phyloP scores from a whole-genome alignment of 1,140 invertebrate genomes.

The Pantala flavescens region DNA sequence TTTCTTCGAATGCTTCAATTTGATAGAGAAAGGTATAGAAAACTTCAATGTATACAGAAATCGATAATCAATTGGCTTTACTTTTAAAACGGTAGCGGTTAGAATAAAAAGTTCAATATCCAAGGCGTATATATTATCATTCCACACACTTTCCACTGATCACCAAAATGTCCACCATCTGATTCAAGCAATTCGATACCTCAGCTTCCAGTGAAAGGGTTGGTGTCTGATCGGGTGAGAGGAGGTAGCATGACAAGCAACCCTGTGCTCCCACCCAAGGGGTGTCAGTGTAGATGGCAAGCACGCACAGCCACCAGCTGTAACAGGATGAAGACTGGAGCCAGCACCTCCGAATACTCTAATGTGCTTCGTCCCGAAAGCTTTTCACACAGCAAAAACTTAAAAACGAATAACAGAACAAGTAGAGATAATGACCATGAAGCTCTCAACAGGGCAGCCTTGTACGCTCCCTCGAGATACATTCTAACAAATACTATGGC shows the following conservation, averaged over 20 bases:
- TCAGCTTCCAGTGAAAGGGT: neutral
- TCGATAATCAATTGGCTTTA: no score
- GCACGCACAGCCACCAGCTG: slow-evolving; percentile 83
- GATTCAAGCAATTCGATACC: no score
- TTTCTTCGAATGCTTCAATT: no score
- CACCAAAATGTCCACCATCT: no score
- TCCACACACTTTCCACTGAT: no score
- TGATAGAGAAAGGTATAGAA: no score
- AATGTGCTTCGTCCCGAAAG: slow-evolving; percentile 64
- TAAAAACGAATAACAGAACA: slow-evolving; percentile 79
- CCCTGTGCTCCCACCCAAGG: neutral
- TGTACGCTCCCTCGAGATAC: slow-evolving; percentile 68
- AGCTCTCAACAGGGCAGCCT: slow-evolving; percentile 63
- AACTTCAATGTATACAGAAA: no score
- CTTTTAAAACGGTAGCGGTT: no score
- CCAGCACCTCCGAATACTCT: slow-evolving; percentile 85
- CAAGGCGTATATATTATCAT: no score
- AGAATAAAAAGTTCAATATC: no score
- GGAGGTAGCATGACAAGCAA: neutral
- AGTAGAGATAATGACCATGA: slow-evolving; percentile 79
- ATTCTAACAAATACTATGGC: slow-evolving; percentile 88
- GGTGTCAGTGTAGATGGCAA: slow-evolving; percentile 57
- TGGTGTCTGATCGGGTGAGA: neutral
- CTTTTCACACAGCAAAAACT: slow-evolving; percentile 84
- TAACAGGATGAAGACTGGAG: slow-evolving; percentile 80